Base-by-base conservation (phyloP, 1,140 invertebrate genomes). In the Papilio machaon region DNA sequence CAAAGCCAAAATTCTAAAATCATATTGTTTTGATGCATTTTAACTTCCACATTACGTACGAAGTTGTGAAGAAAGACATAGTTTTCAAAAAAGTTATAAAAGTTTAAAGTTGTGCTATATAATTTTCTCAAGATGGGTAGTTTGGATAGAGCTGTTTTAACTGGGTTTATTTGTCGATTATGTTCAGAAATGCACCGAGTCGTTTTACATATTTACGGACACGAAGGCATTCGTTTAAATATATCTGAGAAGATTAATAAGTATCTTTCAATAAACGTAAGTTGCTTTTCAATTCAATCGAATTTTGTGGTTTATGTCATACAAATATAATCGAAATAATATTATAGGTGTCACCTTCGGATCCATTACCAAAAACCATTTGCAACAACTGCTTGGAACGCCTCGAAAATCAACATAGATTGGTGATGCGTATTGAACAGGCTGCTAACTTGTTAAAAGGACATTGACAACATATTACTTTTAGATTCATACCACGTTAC, bases 171-270 rank as follows among this genome's bases (percentile, higher is more conserved):
- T 89, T 97, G 97, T 94, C 95, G 97, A 91, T 95, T 97, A 49
- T 97, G 97, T 94, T 97, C 97, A 73, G 97, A 97, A 95, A 97
- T 97, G 96, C 97, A 97, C 91, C 95, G 96, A 90, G 96, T 96
- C 87, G 97, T 97, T 76, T 96, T 97, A 84, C 97, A 97, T 90
- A 97, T 97, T 89, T 97, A 97, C 91, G 96, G 97, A 8, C 96
- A 97, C 88, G 96, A 97, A 95, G 97, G 97, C 64, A 95, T 96
- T 86, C 96, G 96, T 85, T 95, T 97, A 89, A 96, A 96, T 87
- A 95, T 97, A 79, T 96, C 96, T 9, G 96, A 97, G 83, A 97
- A 97, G 95, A 97, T 97, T 82, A 97, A 97, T 91, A 96, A 95
- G 84, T 97, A 97, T 92, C 94, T 97, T 52, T 97, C 97, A 82